phyloP scores from a whole-genome alignment of 2,797 vertebrate genomes.

The Thamnophis elegans region DNA sequence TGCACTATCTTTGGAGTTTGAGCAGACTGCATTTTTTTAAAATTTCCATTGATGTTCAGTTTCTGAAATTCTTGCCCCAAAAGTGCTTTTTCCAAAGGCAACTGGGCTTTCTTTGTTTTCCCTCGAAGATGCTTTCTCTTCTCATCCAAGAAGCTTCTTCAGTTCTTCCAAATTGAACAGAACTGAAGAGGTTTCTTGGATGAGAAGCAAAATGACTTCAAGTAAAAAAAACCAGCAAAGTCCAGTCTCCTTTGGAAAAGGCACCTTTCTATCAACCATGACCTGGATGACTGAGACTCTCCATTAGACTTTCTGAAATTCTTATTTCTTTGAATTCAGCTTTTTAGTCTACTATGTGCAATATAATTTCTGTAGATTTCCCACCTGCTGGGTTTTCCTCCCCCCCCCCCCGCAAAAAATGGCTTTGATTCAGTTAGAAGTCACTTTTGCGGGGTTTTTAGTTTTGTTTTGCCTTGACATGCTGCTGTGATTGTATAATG shows the following conservation, averaged over 20 bases:
- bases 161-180: background rate
- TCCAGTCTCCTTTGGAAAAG: background rate
- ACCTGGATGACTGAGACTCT: background rate
- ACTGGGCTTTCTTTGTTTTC: background rate
- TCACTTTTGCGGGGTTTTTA: conserved; percentile 54
- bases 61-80: conserved; percentile 45
- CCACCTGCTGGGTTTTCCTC: conserved; percentile 59
- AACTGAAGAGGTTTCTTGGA: background rate
- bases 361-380: conserved; percentile 69
- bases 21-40: conserved; percentile 43
- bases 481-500: conserved; percentile 71
- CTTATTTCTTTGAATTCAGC: conserved; percentile 54
- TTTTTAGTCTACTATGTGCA: conserved; percentile 51
- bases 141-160: background rate
- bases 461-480: conserved; percentile 53
- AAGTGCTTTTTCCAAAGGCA: background rate
- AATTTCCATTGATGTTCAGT: conserved; percentile 55
- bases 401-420: conserved; percentile 25
- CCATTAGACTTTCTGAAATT: background rate
- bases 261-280: background rate
- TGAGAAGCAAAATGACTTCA: background rate
- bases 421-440: conserved; percentile 60
- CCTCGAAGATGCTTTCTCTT: background rate
- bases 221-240: background rate
- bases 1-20: conserved; percentile 40